Evolutionary conservation across 2,888 invertebrate species (phyloP), one percentile per base, ranked within the genome.

Genomic region (Girardia tigrina): DNA sequence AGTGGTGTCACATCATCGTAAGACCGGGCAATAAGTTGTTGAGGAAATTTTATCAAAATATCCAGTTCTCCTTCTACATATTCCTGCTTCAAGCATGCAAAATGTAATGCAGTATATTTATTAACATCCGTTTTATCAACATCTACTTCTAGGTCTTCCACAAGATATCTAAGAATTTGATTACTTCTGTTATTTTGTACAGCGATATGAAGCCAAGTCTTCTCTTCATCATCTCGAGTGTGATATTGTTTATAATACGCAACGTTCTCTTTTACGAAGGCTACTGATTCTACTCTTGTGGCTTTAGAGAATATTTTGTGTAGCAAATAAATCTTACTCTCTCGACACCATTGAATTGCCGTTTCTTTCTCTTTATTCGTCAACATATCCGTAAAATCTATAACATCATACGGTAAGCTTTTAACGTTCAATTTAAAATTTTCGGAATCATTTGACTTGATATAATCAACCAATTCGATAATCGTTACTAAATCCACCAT

Each of bases 1-100:
- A 56, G 56, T 56, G 56, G 56, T n/a, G 56, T 56, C n/a, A 56
- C 23, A n/a, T 56, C 56, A n/a, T 56, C 56, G n/a, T 20, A 56
- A 8, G 56, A 56, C 23, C 23, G n/a, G n/a, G 56, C 56, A n/a
- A 56, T 56, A 20, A 56, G n/a, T 56, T 56, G 56, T 8, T 56
- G 20, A 23, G 56, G 23, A 20, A 20, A 2, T n/a, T 56, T 56
- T 56, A 56, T 56, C 23, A 56, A 56, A 56, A 56, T 56, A 4
- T 4, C n/a, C 56, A 56, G 23, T 56, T 56, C 56, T 20, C 56
- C 56, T 56, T 56, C 56, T 6, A 56, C n/a, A 56, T 56, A 56
- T 56, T 56, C 56, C 8, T n/a, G n/a, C 23, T 56, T 56, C n/a
- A 20, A 23, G n/a, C 56, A 56, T 2, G 56, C 56, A 56, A 56